phyloP scores from a whole-genome alignment of 2,888 invertebrate genomes.

The Cheilosia pagana region DNA sequence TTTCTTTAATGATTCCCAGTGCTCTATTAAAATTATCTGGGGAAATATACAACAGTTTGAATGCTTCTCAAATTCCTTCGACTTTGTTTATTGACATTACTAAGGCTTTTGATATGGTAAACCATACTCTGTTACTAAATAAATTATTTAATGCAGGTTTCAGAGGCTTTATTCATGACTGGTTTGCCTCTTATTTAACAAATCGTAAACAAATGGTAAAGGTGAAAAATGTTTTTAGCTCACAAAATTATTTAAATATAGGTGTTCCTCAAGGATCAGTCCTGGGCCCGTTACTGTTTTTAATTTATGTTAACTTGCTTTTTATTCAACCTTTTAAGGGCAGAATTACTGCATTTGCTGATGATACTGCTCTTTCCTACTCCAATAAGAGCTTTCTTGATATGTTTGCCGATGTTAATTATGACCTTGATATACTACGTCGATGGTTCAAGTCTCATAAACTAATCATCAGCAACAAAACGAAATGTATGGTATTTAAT shows the following conservation, averaged over 20 bases:
- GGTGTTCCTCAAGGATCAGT: conserved; percentile 19
- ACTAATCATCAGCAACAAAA: conserved; percentile 7
- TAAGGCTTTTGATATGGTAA: conserved; percentile 21
- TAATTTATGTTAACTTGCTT: conserved; percentile 10
- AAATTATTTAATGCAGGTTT: conserved; percentile 28
- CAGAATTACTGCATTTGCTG: conserved; percentile 29
- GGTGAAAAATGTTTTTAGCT: neutral
- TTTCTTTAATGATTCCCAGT: conserved; percentile 20
- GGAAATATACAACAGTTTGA: conserved; percentile 24
- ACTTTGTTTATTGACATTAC: conserved; percentile 27
- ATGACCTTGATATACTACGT: no score
- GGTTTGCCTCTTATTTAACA: conserved; percentile 19
- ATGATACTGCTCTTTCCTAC: conserved; percentile 2
- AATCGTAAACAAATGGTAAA: conserved; percentile 18
- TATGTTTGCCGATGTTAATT: no score
- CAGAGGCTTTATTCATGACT: conserved; percentile 20
- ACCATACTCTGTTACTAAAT: conserved; percentile 11
- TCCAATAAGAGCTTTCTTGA: no score
- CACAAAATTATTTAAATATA: neutral
- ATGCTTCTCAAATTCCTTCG: conserved; percentile 15
- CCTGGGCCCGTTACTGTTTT: conserved; percentile 17
- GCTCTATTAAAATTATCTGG: conserved; percentile 30
- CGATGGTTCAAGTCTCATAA: neutral
- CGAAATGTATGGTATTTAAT: conserved; percentile 16
- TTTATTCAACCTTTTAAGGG: conserved; percentile 34